Base-by-base conservation (phyloP, 2,888 invertebrate genomes). In the Phaedon cochleariae region DNA sequence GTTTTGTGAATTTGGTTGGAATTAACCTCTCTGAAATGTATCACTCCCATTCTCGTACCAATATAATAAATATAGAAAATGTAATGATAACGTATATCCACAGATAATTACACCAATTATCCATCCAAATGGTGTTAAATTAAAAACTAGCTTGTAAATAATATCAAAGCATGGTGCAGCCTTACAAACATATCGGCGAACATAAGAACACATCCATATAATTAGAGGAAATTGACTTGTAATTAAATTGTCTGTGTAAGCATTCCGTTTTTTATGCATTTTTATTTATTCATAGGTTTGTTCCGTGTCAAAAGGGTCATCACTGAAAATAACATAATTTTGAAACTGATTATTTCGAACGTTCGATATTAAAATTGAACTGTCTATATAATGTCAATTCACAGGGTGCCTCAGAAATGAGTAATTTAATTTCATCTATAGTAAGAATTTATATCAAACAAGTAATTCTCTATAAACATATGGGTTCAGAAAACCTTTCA, bases 181-280 rank as follows among this genome's bases (percentile, higher is more conserved):
- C 31, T 57, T 59, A 57, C 51, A 51, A 59, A 67, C 59, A 52
- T 59, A 55, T 62, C 53, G 31, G 57, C 22, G 48, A 66, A 59
- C 54, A 46, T 55, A 64, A 31, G 45, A 64, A 61, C 65, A 59
- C 57, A 67, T 65, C 65, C 49, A 62, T 67, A 61, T 69, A 69
- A 69, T 69, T 67, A 69, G 53, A 65, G 63, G 45, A 41, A 53
- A 67, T 67, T 65, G 67, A 59, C 52, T 34, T 62, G 59, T 58
- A 54, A 70, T 70, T 67, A 67, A 67, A 65, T 65, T 66, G 66
- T 66, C 66, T 66, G 66, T 64, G 64, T 59, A 59, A 54, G 59
- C 58, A 66, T 62, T 68, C 64, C 59, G 55, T 54, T 63, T 59
- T 68, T 41, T 7, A 48, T 57, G 22, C 37, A 26, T 18, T 57